Base-by-base conservation (phyloP, 2,113 vertebrate species). In the Perca flavescens region DNA sequence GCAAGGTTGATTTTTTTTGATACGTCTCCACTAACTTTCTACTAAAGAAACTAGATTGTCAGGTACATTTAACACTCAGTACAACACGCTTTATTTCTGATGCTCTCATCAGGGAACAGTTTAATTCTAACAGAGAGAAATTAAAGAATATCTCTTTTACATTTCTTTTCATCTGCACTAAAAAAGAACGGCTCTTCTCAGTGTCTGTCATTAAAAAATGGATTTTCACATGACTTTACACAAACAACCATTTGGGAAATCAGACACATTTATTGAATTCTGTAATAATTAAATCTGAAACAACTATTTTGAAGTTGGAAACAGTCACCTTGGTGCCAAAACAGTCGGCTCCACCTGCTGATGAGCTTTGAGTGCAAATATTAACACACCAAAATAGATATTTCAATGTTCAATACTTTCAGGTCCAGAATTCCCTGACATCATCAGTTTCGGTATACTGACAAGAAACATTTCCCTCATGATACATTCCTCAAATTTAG, bases 211-310 rank as follows among this genome's bases (percentile, higher is more conserved):
- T 14, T 34, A 53, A 22, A 74, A 25, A 40, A 16, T 56, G 12
- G 0, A 64, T n/a, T 64, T 16, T 11, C 15, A 34, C 2, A 3
- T 22, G 49, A 43, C 6, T 36, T 31, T 1, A 74, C 14, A 86
- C 21, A 76, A 83, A 74, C 36, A 52, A 60, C 14, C 28, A 56
- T 69, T 25, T 77, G 8, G n/a, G 14, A 61, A 86, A 84, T 72
- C 19, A 56, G 4, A 28, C 78, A 17, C 25, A 68, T 91, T 90
- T 88, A 88, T 91, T 88, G 5, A 36, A 28, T 82, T 71, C 21
- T 61, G 43, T 43, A 31, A 76, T n/a, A 58, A 16, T 74, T 46
- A 16, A 61, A 72, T 61, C 16, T 66, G 22, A 54, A 21, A 40
- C 19, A 64, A 36, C n/a, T 31, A 47, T 68, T 19, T 74, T 43